Conservation (phyloP, 2,113 vertebrate species). For the Tretioscincus oriximinensis region DNA sequence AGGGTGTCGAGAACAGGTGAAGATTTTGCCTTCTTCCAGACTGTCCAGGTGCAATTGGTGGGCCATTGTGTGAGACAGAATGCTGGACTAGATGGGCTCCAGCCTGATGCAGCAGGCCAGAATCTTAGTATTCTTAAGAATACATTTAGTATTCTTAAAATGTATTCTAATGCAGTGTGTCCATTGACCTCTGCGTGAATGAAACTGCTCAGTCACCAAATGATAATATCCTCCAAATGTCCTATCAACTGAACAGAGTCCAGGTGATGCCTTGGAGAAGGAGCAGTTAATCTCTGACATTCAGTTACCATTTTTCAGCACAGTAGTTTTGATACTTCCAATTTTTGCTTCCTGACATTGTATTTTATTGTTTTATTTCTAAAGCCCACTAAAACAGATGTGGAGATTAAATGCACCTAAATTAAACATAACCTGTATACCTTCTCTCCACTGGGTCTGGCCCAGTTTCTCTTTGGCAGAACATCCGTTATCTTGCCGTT, state of each 20-base stretch:
- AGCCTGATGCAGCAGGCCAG: no score
- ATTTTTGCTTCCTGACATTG: background rate
- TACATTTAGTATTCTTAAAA: no score
- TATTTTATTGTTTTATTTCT: background rate
- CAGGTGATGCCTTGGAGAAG: background rate
- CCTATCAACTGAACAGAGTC: background rate
- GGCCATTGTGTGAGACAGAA: no score
- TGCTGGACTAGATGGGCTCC: no score
- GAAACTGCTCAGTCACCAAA: background rate
- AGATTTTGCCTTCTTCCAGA: no score
- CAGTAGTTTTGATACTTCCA: background rate
- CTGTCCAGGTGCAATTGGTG: no score
- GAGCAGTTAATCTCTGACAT: background rate
- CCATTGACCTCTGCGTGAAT: no score
- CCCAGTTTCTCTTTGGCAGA: slow-evolving; percentile 27
- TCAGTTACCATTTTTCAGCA: background rate
- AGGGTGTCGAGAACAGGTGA: no score
- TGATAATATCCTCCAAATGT: background rate
- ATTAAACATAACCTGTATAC: background rate
- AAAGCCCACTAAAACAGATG: background rate
- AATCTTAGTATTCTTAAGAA: no score
- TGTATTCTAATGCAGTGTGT: no score
- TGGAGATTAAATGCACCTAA: background rate
- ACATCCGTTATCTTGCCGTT: slow-evolving; percentile 74
- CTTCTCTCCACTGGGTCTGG: slow-evolving; percentile 22